Evolutionary conservation across 2,113 vertebrate species (phyloP).

Genomic region (Cottus gobio): DNA sequence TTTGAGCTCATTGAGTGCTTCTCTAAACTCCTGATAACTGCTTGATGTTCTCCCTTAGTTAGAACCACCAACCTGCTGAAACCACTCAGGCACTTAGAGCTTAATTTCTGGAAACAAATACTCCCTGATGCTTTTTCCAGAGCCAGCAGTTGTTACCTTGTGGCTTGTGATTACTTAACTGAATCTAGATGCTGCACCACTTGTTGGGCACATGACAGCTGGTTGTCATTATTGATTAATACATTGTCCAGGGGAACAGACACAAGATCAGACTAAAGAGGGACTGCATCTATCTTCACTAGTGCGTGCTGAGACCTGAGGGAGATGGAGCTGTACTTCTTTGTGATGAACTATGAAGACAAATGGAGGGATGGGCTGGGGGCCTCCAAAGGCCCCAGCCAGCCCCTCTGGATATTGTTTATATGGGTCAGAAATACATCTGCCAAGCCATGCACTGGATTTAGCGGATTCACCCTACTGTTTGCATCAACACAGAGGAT

Average conservation of each 20-base stretch:
- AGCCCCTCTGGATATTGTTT: constrained; percentile 42
- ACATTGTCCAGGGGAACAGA: neutral
- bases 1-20: neutral
- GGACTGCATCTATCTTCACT: constrained; percentile 21
- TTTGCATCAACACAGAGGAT: constrained; percentile 52
- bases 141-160: neutral
- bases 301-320: constrained; percentile 4
- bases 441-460: constrained; percentile 37
- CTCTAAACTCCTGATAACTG: too few relatives aligned
- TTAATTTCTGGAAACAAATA: constrained; percentile 41
- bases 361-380: constrained; percentile 15
- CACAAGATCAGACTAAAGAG: neutral
- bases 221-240: constrained; percentile 4
- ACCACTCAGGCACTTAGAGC: constrained; percentile 4
- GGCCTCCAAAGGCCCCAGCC: constrained; percentile 28
- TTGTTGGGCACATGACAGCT: neutral
- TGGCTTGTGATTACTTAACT: constrained; percentile 12
- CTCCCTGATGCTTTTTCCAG: neutral
- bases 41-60: constrained; percentile 10
- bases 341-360: constrained; percentile 14
- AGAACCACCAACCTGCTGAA: constrained; percentile 44
- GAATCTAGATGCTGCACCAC: neutral
- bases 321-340: neutral
- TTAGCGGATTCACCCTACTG: constrained; percentile 61
- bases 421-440: constrained; percentile 65